Base-by-base conservation (phyloP, 2,113 vertebrate genomes). In the Seriola rivoliana region DNA sequence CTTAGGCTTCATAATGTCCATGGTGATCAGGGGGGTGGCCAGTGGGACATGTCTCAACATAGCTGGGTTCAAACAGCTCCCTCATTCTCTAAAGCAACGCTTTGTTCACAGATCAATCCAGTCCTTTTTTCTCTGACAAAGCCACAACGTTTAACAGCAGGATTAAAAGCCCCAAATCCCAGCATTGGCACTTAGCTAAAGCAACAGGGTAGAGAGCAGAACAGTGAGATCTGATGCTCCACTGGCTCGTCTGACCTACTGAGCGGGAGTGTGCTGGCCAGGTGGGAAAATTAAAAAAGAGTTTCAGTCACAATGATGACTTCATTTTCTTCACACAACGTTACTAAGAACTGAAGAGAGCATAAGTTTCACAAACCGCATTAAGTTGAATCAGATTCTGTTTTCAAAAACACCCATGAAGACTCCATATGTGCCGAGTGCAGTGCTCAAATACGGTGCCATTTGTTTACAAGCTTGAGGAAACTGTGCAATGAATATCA, bases 71-170 rank as follows among this genome's bases (percentile, higher is more conserved):
- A 95, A 95, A 95, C 90, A 91, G 92, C 94, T 91, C 92, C 86
- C 94, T 92, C 90, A 88, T 93, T 94, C 93, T 95, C 93, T 91
- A 91, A 95, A 96, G 94, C 88, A 71, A 85, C 69, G 93, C 94
- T 95, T 96, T 96, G 95, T 96, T 95, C 94, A 76, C 87, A 92
- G 93, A 95, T 95, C 95, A 95, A 93, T 94, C 93, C 93, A 75
- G 89, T 85, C 76, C 85, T 91, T 93, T 89, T 71, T 90, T 81
- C 58, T 80, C 78, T 85, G 88, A 94, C 95, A 94, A 94, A 94
- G 94, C 95, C 90, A 87, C 92, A 88, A 91, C 94, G 93, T 95
- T 95, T 95, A 94, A 95, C 92, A 92, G 92, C 86, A 92, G 94
- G 94, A 95, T 96, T 95, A 95, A 96, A 95, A 95, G 92, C 82